Conservation (phyloP, 2,888 invertebrate genomes). For the Lumbricus terrestris region DNA sequence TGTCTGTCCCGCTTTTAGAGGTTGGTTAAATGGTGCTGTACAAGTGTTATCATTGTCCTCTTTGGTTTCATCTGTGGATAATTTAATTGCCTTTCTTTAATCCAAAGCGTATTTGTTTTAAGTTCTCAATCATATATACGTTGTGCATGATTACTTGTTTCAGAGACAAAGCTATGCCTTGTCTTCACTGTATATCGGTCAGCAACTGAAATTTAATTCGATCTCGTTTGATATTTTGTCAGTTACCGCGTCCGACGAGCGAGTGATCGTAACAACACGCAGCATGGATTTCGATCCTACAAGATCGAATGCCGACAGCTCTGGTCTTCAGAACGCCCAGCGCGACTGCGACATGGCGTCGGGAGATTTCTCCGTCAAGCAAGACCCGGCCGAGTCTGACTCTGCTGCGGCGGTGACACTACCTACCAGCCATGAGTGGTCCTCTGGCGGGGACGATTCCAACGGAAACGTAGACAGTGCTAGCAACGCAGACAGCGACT, state of each 20-base stretch:
- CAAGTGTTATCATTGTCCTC: too few relatives aligned
- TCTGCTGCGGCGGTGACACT: neutral
- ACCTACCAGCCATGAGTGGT: neutral
- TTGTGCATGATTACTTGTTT: too few relatives aligned
- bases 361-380: neutral
- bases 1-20: too few relatives aligned
- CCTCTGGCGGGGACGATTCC: neutral
- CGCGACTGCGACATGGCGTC: neutral
- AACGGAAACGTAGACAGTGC: neutral
- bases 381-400: neutral
- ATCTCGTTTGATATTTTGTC: neutral
- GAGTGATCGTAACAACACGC: neutral
- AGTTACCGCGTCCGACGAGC: neutral
- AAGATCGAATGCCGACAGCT: neutral
- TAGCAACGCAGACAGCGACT: conserved; percentile 6
- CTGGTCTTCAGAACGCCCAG: neutral
- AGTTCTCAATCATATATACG: too few relatives aligned
- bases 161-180: too few relatives aligned
- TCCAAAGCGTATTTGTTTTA: too few relatives aligned
- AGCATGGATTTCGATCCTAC: neutral
- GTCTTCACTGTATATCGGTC: too few relatives aligned
- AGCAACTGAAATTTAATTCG: neutral
- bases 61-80: too few relatives aligned
- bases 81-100: too few relatives aligned
- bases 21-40: too few relatives aligned